Conservation (phyloP, 2,113 vertebrate genomes). For the Menura novaehollandiae region DNA sequence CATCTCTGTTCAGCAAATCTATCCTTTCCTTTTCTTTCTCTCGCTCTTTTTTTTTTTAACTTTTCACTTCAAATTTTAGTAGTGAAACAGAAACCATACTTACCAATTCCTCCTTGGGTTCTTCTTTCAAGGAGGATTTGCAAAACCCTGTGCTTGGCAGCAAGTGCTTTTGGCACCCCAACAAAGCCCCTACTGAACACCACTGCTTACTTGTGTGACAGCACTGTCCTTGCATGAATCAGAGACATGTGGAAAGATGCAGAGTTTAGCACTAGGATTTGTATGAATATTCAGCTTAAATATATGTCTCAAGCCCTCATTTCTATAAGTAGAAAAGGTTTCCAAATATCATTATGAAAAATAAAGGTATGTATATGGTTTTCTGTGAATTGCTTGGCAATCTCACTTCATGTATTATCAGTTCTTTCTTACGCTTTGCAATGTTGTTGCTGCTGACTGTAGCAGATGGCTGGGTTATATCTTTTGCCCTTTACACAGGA, state of each 20-base stretch:
- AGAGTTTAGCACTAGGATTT: background rate
- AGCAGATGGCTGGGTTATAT: slow-evolving; percentile 52
- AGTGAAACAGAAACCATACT: background rate
- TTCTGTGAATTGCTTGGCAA: background rate
- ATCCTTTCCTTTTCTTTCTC: background rate
- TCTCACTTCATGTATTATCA: background rate
- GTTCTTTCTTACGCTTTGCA: background rate
- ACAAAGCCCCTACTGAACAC: background rate
- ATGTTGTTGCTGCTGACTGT: background rate
- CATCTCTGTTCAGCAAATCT: background rate
- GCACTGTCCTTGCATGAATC: background rate
- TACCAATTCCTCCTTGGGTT: background rate
- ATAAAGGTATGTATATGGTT: background rate
- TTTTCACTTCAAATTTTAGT: background rate
- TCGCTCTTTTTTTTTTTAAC: background rate
- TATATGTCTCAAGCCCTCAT: background rate
- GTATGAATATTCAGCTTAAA: background rate
- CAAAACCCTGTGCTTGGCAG: background rate
- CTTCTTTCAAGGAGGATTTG: background rate
- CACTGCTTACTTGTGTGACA: background rate
- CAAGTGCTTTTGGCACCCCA: background rate
- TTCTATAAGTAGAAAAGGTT: background rate
- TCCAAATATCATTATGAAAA: background rate
- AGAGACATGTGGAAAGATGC: background rate
- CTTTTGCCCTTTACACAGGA: background rate